Percentiles rank a stretch among this genome's conserved stretches.
phyloP scores from a whole-genome alignment of 2,888 invertebrate genomes.

The Rhagium mordax region DNA sequence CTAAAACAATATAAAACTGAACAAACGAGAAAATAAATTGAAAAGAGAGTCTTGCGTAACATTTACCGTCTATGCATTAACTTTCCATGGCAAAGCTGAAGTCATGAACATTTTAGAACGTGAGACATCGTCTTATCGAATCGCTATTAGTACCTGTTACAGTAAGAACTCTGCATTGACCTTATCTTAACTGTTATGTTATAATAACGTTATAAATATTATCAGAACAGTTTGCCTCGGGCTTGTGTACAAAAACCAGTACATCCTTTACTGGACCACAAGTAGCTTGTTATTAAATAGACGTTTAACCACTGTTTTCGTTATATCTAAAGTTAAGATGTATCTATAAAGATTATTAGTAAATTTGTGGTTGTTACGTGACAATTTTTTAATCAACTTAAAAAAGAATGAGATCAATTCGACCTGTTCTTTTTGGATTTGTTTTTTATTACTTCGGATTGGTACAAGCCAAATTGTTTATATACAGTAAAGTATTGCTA shows the following conservation, averaged over 20 bases:
- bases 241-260: background rate
- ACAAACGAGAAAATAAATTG: background rate
- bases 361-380: too few species aligned
- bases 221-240: constrained; percentile 5
- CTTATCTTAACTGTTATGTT: constrained; percentile 21
- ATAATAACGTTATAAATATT: background rate
- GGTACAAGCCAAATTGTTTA: too few species aligned
- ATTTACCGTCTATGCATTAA: background rate
- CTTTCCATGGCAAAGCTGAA: background rate
- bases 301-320: too few species aligned
- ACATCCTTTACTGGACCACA: background rate
- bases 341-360: too few species aligned
- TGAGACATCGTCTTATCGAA: background rate
- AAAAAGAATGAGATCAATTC: too few species aligned
- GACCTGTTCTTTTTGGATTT: too few species aligned
- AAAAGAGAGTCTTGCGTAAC: background rate
- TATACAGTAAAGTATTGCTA: too few species aligned
- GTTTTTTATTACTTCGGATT: too few species aligned
- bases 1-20: background rate
- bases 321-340: too few species aligned
- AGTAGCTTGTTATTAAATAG: constrained; percentile 1
- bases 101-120: background rate
- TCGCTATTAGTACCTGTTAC: constrained; percentile 15
- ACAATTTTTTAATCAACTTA: too few species aligned
- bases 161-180: constrained; percentile 8